Percentiles rank a stretch among this genome's conserved stretches.
Evolutionary conservation across 2,888 invertebrate genomes (phyloP).

Genomic region (Cyclophora punctaria): DNA sequence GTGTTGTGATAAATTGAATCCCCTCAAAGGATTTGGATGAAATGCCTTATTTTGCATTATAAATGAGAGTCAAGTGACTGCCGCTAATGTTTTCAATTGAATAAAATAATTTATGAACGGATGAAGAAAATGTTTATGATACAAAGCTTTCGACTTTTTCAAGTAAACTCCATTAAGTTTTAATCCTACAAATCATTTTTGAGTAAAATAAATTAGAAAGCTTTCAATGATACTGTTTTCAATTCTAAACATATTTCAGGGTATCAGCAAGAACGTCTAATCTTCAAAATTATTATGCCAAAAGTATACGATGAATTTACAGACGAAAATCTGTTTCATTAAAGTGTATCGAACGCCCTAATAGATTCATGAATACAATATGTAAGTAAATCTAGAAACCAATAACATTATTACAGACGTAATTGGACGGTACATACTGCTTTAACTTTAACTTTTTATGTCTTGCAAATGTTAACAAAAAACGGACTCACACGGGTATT

Average conservation of each 20-base stretch:
- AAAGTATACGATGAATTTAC: background rate
- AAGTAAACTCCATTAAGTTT: too few relatives aligned
- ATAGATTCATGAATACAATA: slow-evolving; percentile 2
- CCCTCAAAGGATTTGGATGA: slow-evolving; percentile 11
- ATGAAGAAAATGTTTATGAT: too few relatives aligned
- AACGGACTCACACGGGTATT: too few relatives aligned
- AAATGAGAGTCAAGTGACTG: slow-evolving; percentile 13
- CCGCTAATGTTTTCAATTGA: slow-evolving; percentile 3
- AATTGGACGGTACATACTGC: too few relatives aligned
- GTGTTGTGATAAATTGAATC: slow-evolving; percentile 20
- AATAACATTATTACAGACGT: slow-evolving; percentile 1
- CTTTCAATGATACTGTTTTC: background rate
- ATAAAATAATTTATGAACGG: too few relatives aligned
- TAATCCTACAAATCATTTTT: too few relatives aligned
- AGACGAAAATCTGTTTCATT: too few relatives aligned
- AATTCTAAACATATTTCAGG: background rate
- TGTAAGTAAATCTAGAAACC: slow-evolving; percentile 2
- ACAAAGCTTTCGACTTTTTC: too few relatives aligned
- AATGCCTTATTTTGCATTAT: slow-evolving; percentile 14
- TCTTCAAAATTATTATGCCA: background rate
- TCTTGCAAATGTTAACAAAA: too few relatives aligned
- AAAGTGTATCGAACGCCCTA: too few relatives aligned
- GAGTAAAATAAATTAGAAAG: background rate
- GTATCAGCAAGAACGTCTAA: background rate
- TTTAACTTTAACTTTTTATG: too few relatives aligned